Base-by-base conservation (phyloP, 1,140 invertebrate genomes). In the Elysia chlorotica region DNA sequence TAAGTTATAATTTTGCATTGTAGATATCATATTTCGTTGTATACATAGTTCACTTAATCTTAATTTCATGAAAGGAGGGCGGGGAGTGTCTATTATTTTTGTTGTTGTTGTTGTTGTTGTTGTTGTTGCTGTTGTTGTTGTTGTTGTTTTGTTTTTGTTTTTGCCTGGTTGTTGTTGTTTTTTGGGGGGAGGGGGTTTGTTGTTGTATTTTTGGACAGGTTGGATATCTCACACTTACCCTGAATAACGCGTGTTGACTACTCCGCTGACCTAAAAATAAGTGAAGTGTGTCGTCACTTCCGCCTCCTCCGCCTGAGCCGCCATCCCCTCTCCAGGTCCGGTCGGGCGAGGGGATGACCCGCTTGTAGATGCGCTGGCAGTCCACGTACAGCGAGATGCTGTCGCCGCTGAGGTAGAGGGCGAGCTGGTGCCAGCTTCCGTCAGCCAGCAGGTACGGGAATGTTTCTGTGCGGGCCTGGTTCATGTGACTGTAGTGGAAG, bases 191-290 rank as follows among this genome's bases (percentile, higher is more conserved):
- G 4, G 23, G 10, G 56, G 56, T 59, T 14, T 10, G 19, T 14
- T 28, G 10, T 59, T 59, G 56, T 14, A n/a, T 10, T 10, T 25
- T 59, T 59, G 5, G 6, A 59, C 56, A 25, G 28, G 19, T 6
- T 30, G 14, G 14, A 28, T 4, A 4, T 35, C 35, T 28, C 14
- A 4, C 1, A 84, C 85, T 89, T 86, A 96, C 95, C 92, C 95
- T 95, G 88, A 95, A 96, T 79, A 93, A 89, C 86, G 93, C 95
- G 89, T 95, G 93, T 82, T 92, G 92, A 83, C 90, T 90, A 87
- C 93, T 94, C 82, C 94, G 91, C 88, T 96, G 95, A 70, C 95
- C 95, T 57, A 96, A 87, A 93, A 93, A 96, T 63, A 96, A 90
- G 69, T 93, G 89, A 2, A 48, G 36, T 93, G 90, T 83, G 85